Evolutionary conservation across 2,888 invertebrate genomes (phyloP).

Genomic region (Diachrysia chrysitis): DNA sequence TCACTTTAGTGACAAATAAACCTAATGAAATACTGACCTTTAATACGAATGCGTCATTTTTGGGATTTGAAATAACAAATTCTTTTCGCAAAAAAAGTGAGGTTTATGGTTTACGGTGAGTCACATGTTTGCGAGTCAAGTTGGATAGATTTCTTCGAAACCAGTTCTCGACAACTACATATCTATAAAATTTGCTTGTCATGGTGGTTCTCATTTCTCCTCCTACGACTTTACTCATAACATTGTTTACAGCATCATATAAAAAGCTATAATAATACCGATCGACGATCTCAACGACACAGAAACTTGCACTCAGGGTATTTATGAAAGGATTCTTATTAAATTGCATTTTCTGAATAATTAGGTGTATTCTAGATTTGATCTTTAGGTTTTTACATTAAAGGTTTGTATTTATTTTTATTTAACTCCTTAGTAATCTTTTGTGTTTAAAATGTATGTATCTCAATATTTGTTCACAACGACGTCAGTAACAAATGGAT

Average conservation of each 20-base stretch:
- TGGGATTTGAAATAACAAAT: slow-evolving; percentile 26
- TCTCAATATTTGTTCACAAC: neutral
- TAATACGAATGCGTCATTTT: slow-evolving; percentile 32
- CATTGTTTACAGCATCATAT: slow-evolving; percentile 47
- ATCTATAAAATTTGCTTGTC: slow-evolving; percentile 59
- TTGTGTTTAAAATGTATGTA: neutral
- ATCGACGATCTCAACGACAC: slow-evolving; percentile 40
- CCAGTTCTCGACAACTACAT: slow-evolving; percentile 41
- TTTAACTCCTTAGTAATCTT: too few relatives aligned
- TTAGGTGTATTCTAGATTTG: neutral
- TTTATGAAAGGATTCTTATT: slow-evolving; percentile 18
- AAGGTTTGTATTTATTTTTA: neutral
- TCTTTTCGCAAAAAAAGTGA: slow-evolving; percentile 36
- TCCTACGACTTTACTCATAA: slow-evolving; percentile 47
- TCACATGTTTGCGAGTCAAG: slow-evolving; percentile 64
- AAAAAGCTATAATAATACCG: slow-evolving; percentile 44
- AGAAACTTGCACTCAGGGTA: slow-evolving; percentile 39
- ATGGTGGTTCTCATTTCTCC: slow-evolving; percentile 51
- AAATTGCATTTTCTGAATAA: slow-evolving; percentile 46
- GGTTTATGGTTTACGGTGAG: slow-evolving; percentile 52
- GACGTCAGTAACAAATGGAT: neutral
- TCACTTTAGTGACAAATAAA: neutral
- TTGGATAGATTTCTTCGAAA: slow-evolving; percentile 45
- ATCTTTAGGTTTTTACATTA: neutral
- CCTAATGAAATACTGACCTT: neutral